phyloP scores from a whole-genome alignment of 2,888 invertebrate species.

The Ormyrus rosae region DNA sequence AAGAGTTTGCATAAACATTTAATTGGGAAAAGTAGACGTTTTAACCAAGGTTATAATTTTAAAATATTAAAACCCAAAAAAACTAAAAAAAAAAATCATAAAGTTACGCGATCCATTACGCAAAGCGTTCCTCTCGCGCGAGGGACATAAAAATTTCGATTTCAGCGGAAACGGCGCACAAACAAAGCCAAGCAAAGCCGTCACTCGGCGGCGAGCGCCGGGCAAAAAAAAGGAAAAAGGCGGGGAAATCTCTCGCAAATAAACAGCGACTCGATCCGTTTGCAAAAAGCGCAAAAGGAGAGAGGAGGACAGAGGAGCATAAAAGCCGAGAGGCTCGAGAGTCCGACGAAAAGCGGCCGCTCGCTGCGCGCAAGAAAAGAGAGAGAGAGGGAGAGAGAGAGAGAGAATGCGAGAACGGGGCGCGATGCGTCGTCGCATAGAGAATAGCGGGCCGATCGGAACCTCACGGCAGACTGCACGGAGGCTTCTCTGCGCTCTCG shows the following conservation, averaged over 20 bases:
- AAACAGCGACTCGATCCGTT: background rate
- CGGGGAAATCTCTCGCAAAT: too few relatives aligned
- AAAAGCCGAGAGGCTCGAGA: slow-evolving; percentile 6
- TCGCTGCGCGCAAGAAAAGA: background rate
- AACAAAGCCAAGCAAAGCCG: background rate
- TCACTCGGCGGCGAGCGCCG: background rate
- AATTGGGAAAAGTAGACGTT: too few relatives aligned
- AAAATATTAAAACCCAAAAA: too few relatives aligned
- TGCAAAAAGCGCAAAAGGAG: background rate
- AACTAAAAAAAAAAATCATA: too few relatives aligned
- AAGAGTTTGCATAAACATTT: too few relatives aligned
- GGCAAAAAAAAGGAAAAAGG: background rate
- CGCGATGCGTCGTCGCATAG: slow-evolving; percentile 18
- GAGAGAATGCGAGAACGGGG: slow-evolving; percentile 3
- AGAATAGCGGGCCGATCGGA: slow-evolving; percentile 12
- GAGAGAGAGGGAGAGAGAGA: background rate
- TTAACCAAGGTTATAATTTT: too few relatives aligned
- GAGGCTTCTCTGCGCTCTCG: background rate
- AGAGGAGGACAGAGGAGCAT: background rate
- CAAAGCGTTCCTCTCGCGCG: too few relatives aligned
- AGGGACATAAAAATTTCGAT: too few relatives aligned
- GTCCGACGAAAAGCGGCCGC: background rate
- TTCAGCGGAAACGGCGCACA: background rate
- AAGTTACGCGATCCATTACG: too few relatives aligned
- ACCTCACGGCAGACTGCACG: slow-evolving; percentile 17